Evolutionary conservation across 1,140 invertebrate species (phyloP), one percentile per base, ranked within the genome.

Genomic region (Aphelenchoides avenae): DNA sequence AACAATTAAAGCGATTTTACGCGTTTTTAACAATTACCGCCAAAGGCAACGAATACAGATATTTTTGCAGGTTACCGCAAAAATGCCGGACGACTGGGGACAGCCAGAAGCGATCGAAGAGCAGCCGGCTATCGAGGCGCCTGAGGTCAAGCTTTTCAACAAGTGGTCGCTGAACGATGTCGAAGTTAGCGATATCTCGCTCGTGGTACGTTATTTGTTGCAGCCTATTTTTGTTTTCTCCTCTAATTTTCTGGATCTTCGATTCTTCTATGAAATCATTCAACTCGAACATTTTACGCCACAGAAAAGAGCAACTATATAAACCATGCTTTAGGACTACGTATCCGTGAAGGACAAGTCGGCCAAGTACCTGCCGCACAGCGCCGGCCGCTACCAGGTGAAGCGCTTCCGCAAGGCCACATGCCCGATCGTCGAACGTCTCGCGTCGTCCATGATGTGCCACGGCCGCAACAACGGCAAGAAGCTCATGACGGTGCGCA

Each of bases 391-490:
- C 43, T 99, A 93, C 83, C 92, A 94, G n/a, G 88, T 90, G 52
- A 98, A 98, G 79, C 84, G 94, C 62, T 99, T 99, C 83, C 84
- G 93, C 37, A 99, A 99, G 82, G 93, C 95, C 43, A 91, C 96
- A 77, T 99, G 95, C 79, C 95, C 94, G 9, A 97, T 99, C 79
- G 94, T 99, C 24, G 95, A 99, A 80, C 86, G 95, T 75, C 83
- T 99, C 42, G 92, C 89, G 46, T 94, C 93, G 79, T 95, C 91
- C 6, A 81, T 99, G 50, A 99, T 99, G 95, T 97, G 97, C 92
- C 94, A 99, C 77, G 95, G 95, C 7, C 85, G 95, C 66, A 99
- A 99, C 81, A 99, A 98, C 78, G 95, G 94, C 66, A 99, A 99
- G 81, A 99, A 99, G 81, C 80, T 99, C 31, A 91, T 98, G 91